Evolutionary conservation across 2,113 vertebrate species (phyloP).

Genomic region (Noturus placidus): DNA sequence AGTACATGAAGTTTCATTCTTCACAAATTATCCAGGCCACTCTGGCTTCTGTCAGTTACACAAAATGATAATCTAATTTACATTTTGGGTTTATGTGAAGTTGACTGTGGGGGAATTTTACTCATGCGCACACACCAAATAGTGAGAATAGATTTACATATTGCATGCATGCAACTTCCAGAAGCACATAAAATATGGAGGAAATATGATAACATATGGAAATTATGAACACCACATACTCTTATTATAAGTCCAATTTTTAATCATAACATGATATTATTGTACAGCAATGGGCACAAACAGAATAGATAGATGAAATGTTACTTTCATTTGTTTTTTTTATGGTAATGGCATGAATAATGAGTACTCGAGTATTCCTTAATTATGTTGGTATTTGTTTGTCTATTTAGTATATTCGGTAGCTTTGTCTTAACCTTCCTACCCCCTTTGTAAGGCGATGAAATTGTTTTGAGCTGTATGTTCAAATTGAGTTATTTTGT

Average conservation of each 20-base stretch:
- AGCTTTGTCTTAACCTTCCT: not conserved
- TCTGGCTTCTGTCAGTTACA: too few species aligned
- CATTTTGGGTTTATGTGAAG: not conserved
- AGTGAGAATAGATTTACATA: not conserved
- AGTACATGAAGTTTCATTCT: too few species aligned
- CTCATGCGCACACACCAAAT: not conserved
- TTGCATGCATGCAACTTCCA: not conserved
- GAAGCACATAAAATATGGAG: not conserved
- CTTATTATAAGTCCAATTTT: not conserved
- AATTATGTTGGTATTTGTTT: too few species aligned
- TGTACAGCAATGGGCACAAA: not conserved
- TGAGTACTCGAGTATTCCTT: not conserved
- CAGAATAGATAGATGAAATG: not conserved
- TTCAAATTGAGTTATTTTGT: too few species aligned
- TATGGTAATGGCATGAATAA: not conserved
- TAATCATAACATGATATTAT: not conserved
- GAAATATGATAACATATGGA: too few species aligned
- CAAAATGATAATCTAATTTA: not conserved
- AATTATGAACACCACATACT: not conserved
- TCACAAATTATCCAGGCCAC: too few species aligned
- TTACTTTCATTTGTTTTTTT: too few species aligned
- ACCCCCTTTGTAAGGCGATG: not conserved
- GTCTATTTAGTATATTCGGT: not conserved
- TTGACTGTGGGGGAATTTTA: not conserved
- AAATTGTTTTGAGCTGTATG: not conserved